Base-by-base conservation (phyloP, 2,888 invertebrate species). In the Saturnia pavonia region DNA sequence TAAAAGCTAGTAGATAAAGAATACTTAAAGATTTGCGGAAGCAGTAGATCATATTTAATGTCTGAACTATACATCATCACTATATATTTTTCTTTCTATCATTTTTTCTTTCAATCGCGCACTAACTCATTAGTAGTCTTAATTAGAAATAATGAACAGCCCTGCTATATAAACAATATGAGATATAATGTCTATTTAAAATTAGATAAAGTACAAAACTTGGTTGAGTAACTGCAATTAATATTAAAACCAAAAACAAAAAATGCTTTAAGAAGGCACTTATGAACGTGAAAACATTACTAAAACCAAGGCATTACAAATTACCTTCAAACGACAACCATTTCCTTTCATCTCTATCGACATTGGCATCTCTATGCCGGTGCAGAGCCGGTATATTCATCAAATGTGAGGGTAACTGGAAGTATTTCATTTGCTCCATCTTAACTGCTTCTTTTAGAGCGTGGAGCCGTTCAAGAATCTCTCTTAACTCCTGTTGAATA, bases 311-410 rank as follows among this genome's bases (percentile, higher is more conserved):
- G 3, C 34, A 48, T 48, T 16, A 69, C 60, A 16, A 68, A 67
- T 66, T 73, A 94, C 94, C 92, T 87, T 91, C 91, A 74, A 95
- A 94, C 25, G 92, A 94, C 0, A 95, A 84, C 84, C 92, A 95
- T 72, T 91, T 85, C 54, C 92, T 88, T 72, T 94, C 94, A 71
- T 95, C 89, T 67, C 83, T 86, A 74, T 94, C 93, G 0, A 94
- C 91, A 67, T 94, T 94, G 1, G 94, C 87, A 71, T 94, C 93
- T 65, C 94, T 83, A 70, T 94, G 91, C 1, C 94, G 78, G 71
- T 94, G 92, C 11, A 91, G 80, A 0, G 85, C 89, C 1, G 91
- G 88, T 0, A 94, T 74, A 0, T 88, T 79, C 77, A 93, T 84
- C 22, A 94, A 80, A 57, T 94, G 88, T 0, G 86, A 74, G 0